Conservation (phyloP, 1,140 invertebrate species). For the Orius insidiosus region DNA sequence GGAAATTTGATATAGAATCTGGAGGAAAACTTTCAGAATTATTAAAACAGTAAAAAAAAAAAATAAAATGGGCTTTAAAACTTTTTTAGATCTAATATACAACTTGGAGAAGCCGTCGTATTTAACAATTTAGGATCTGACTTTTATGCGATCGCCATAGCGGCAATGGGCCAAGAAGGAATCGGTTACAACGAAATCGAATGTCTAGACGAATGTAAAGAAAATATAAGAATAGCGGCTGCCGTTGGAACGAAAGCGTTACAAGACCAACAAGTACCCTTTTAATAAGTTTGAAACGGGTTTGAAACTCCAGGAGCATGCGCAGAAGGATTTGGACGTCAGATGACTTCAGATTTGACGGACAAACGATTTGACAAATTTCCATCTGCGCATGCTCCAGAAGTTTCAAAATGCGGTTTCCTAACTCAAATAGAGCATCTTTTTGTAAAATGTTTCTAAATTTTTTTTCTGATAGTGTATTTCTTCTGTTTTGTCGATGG, state of each 20-base stretch:
- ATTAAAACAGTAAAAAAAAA: conserved; percentile 7
- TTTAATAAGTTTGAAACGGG: too few relatives aligned
- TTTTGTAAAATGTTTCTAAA: too few relatives aligned
- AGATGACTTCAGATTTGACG: too few relatives aligned
- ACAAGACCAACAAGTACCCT: conserved; percentile 24
- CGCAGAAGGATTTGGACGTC: too few relatives aligned
- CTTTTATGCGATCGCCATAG: conserved; percentile 45
- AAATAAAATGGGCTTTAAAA: not conserved
- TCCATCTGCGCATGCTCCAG: too few relatives aligned
- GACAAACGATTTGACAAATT: too few relatives aligned
- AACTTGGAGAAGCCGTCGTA: conserved; percentile 19
- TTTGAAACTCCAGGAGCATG: too few relatives aligned
- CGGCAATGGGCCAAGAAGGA: conserved; percentile 45
- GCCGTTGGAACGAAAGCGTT: conserved; percentile 35
- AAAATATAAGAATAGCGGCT: conserved; percentile 41
- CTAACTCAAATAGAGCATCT: too few relatives aligned
- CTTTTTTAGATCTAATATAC: not conserved
- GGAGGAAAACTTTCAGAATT: conserved; percentile 5
- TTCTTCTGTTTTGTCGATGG: conserved; percentile 37
- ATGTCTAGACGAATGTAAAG: conserved; percentile 46
- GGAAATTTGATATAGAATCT: conserved; percentile 6
- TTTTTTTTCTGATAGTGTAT: too few relatives aligned
- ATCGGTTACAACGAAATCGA: conserved; percentile 41
- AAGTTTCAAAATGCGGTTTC: too few relatives aligned
- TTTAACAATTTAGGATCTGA: conserved; percentile 43